These are phyloP conservation scores for Mirounga angustirostris DNA, from an alignment of 2,113 vertebrate species.

Conservation along the genomic window DNA sequence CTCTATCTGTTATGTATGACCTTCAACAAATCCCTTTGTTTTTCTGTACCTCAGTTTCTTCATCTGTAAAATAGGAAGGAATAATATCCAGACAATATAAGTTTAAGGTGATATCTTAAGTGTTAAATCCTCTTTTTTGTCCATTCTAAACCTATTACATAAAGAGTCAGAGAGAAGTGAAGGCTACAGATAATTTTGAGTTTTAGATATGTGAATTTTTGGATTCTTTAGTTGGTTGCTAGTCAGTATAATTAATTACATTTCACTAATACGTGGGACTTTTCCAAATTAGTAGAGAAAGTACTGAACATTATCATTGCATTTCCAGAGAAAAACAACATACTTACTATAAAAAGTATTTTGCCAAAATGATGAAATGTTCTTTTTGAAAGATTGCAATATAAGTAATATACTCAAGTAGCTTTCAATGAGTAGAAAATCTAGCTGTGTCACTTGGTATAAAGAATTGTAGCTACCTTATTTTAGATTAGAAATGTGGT, in stretches of 20 bases:
- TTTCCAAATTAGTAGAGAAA: constrained; percentile 54
- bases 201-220: constrained; percentile 23
- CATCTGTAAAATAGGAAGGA: not conserved
- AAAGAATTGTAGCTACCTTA: not conserved
- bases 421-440: constrained; percentile 55
- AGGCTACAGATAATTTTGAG: not conserved
- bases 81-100: constrained; percentile 3
- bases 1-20: not conserved
- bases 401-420: constrained; percentile 59
- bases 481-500: constrained; percentile 38
- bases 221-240: constrained; percentile 19
- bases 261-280: not conserved
- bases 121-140: not conserved
- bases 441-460: not conserved
- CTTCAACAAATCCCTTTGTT: not conserved
- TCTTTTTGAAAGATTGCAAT: constrained; percentile 43
- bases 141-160: not conserved
- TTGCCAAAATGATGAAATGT: constrained; percentile 51
- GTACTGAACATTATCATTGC: not conserved
- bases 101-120: not conserved
- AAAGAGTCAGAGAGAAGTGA: not conserved
- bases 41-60: not conserved
- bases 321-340: constrained; percentile 36
- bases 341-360: not conserved
- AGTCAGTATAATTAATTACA: constrained; percentile 48